Evolutionary conservation across 1,140 invertebrate species (phyloP).

Genomic region (Pachyrhynchus sulphureomaculatus): DNA sequence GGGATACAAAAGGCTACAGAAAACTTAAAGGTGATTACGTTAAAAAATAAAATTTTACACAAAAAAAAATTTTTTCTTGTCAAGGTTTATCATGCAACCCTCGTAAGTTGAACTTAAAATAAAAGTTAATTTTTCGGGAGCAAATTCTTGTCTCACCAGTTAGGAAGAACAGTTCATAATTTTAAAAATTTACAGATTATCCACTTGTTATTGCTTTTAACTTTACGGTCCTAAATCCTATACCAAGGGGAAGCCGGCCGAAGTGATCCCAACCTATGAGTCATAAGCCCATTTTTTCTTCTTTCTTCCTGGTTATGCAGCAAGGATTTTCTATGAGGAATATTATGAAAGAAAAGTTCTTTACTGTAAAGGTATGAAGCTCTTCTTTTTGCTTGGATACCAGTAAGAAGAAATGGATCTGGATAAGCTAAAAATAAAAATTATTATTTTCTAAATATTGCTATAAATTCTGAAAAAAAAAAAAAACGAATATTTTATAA

Average conservation of each 20-base stretch:
- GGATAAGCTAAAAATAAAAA: slow-evolving; percentile 41
- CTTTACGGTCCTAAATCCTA: slow-evolving; percentile 39
- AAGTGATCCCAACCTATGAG: slow-evolving; percentile 60
- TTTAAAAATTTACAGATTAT: too few species aligned
- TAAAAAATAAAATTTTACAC: too few species aligned
- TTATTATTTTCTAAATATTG: not conserved
- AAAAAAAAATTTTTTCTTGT: too few species aligned
- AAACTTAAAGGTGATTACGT: too few species aligned
- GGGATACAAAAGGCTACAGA: too few species aligned
- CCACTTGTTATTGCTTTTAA: too few species aligned
- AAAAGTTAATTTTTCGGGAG: not conserved
- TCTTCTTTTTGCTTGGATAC: slow-evolving; percentile 36
- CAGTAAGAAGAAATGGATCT: slow-evolving; percentile 45
- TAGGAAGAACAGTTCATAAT: too few species aligned
- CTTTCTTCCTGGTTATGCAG: slow-evolving; percentile 62
- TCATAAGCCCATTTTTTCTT: slow-evolving; percentile 56
- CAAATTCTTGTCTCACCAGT: too few species aligned
- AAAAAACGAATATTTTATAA: not conserved
- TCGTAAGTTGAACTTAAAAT: too few species aligned
- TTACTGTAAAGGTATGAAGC: slow-evolving; percentile 43
- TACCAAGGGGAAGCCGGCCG: slow-evolving; percentile 60
- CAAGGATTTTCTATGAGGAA: slow-evolving; percentile 62
- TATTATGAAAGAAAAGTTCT: slow-evolving; percentile 62
- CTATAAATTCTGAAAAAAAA: not conserved
- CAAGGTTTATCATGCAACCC: too few species aligned